These are phyloP conservation scores for Nansenia antarctica DNA, from an alignment of 2,113 vertebrate species.

Conservation along the genomic window DNA sequence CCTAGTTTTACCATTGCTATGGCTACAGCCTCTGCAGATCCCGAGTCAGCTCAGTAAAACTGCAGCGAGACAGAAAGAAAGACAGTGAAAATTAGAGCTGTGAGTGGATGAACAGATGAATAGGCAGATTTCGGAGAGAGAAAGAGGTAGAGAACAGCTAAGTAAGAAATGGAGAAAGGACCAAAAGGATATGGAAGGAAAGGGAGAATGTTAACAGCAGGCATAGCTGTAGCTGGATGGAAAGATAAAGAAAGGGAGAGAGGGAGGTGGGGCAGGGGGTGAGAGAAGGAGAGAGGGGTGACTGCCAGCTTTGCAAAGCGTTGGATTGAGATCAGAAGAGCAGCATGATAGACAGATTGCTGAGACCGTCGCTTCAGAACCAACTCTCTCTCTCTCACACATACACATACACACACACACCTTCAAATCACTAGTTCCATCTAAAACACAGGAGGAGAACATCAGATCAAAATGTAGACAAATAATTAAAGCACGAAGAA, in stretches of 20 bases:
- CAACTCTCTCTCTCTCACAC: too few species aligned
- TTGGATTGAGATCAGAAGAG: slow-evolving; percentile 16
- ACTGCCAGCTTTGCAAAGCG: slow-evolving; percentile 25
- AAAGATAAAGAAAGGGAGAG: not conserved
- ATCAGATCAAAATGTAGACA: too few species aligned
- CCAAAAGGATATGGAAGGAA: slow-evolving; percentile 1
- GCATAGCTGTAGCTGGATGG: not conserved
- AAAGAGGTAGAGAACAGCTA: not conserved
- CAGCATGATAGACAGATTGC: too few species aligned
- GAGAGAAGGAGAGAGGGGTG: slow-evolving; percentile 6
- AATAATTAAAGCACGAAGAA: too few species aligned
- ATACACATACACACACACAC: too few species aligned
- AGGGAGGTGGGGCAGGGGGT: not conserved
- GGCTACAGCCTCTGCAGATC: slow-evolving; percentile 43
- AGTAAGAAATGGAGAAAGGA: not conserved
- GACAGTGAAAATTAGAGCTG: not conserved
- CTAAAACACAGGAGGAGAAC: too few species aligned
- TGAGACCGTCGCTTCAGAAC: too few species aligned
- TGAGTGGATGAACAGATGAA: not conserved
- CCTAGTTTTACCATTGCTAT: slow-evolving; percentile 56
- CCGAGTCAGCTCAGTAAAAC: slow-evolving; percentile 32
- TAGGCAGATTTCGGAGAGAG: not conserved
- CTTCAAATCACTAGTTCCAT: too few species aligned
- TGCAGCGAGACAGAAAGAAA: not conserved
- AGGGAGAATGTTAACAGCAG: not conserved